Base-by-base conservation (phyloP, 2,113 vertebrate genomes). In the Atractosteus spatula region DNA sequence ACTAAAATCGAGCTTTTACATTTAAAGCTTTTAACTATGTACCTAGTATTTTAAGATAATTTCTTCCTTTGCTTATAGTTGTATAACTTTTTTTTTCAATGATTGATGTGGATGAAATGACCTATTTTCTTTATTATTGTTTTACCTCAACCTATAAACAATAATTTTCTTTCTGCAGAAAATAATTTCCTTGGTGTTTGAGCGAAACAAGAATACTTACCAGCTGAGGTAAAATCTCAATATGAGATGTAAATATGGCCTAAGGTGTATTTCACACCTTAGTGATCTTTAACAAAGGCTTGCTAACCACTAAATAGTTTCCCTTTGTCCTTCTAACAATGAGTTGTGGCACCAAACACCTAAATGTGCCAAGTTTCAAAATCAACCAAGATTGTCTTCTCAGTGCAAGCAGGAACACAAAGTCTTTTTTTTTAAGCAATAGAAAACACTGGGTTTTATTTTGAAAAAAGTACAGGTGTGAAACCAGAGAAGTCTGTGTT, bases 291-390 rank as follows among this genome's bases (percentile, higher is more conserved):
- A 78, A 86, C 86, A 89, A 90, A 85, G 85, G 77, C 75, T 11
- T 51, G 69, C 86, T 87, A 86, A 89, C 83, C 83, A 81, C 83
- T 76, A 78, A 84, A 80, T 81, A 80, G 81, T 79, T 80, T 62
- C 74, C 80, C 81, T 90, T 92, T 90, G 89, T 92, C 80, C 75
- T 74, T 72, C 63, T 83, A 78, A 91, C 89, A 91, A 91, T 87
- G 84, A 79, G 71, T 77, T 85, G 85, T 83, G 84, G 86, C 84
- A 79, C 71, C 82, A 84, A 85, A 87, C 89, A 88, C 84, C 80
- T 78, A 75, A 80, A 72, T 76, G 73, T 79, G 16, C 80, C 71
- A 71, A 73, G 83, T 81, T 83, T 83, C 79, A 17, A 62, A 62
- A 55, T 13, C 59, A 1, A 84, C 84, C 66, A 81, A 89, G 87